Evolutionary conservation across 2,113 vertebrate genomes (phyloP).

Genomic region (Scalopus aquaticus): DNA sequence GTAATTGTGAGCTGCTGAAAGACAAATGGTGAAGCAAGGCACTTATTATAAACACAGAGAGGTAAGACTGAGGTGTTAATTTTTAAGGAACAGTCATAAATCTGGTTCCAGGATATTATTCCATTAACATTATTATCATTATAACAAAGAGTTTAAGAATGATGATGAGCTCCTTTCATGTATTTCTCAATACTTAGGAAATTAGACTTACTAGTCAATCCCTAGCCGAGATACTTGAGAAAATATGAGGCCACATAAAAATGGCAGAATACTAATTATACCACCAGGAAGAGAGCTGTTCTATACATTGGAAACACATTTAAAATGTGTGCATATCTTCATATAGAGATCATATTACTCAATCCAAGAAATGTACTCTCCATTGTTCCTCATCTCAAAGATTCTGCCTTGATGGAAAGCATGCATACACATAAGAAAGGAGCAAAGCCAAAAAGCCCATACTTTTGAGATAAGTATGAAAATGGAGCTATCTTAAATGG

Average conservation of each 20-base stretch:
- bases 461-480: neutral
- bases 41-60: constrained; percentile 45
- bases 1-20: constrained; percentile 59
- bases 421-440: neutral
- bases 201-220: neutral
- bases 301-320: neutral
- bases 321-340: neutral
- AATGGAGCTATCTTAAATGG: neutral
- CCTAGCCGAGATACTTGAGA: neutral
- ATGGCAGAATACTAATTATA: neutral
- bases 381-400: neutral
- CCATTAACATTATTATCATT: constrained; percentile 35
- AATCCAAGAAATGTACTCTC: neutral
- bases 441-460: constrained; percentile 30
- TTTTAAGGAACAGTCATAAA: constrained; percentile 61
- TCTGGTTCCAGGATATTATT: constrained; percentile 42
- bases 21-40: constrained; percentile 56
- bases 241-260: neutral
- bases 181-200: constrained; percentile 45
- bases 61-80: constrained; percentile 48
- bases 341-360: neutral
- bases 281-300: neutral
- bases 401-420: neutral
- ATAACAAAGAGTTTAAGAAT: neutral
- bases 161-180: constrained; percentile 34